Conservation (phyloP, 2,797 vertebrate genomes). For the Phalanger gymnotis region DNA sequence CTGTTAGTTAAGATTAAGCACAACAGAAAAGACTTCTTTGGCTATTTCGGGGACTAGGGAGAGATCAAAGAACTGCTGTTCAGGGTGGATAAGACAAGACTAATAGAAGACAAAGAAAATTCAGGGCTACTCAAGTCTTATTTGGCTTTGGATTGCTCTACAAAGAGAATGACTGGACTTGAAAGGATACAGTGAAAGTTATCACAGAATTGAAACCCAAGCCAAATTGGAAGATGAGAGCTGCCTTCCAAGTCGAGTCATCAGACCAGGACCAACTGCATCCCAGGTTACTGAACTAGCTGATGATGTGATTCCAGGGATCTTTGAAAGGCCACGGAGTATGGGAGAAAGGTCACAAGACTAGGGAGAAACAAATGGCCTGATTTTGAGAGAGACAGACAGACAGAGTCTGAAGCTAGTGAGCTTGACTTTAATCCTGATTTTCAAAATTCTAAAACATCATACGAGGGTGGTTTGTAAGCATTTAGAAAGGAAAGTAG, state of each 20-base stretch:
- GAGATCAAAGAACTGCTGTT: not conserved
- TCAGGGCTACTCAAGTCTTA: not conserved
- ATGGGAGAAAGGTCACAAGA: not conserved
- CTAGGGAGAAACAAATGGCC: not conserved
- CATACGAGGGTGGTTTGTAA: not conserved
- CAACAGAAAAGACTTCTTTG: not conserved
- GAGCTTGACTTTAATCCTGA: not conserved
- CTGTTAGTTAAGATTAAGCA: not conserved
- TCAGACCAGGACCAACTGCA: not conserved
- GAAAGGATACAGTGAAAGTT: not conserved
- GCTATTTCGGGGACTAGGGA: not conserved
- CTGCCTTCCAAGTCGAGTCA: not conserved
- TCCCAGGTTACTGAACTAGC: not conserved
- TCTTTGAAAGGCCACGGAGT: not conserved
- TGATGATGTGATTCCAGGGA: not conserved
- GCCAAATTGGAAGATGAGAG: not conserved
- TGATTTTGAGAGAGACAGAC: not conserved
- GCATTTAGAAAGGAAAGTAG: not conserved
- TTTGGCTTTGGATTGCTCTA: not conserved
- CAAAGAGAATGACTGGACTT: not conserved
- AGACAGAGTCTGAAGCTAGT: not conserved
- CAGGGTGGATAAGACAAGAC: not conserved
- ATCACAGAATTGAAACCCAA: not conserved
- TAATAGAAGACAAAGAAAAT: not conserved
- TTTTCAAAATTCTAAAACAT: not conserved